phyloP scores from a whole-genome alignment of 1,140 invertebrate genomes.

The Aphis gossypii region DNA sequence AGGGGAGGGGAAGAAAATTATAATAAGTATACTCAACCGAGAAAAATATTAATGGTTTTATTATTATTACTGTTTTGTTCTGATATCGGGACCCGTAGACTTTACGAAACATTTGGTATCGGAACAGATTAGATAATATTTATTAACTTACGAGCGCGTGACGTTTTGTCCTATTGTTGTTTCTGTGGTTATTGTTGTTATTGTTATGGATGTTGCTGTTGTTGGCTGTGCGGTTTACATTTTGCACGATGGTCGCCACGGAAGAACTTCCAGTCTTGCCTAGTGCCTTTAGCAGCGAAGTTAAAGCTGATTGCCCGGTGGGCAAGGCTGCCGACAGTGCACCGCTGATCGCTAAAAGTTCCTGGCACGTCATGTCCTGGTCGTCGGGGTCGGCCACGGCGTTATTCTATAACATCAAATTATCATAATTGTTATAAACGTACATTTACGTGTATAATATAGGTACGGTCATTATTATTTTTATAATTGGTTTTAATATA shows the following conservation, averaged over 20 bases:
- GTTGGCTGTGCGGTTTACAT: neutral
- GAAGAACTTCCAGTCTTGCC: conserved; percentile 68
- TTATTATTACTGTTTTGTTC: neutral
- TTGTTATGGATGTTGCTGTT: neutral
- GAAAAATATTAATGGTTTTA: neutral
- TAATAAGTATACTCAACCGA: neutral
- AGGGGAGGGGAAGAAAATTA: neutral
- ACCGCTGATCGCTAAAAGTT: conserved; percentile 87
- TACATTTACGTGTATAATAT: neutral
- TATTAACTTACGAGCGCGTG: conserved; percentile 19
- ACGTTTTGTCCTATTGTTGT: neutral
- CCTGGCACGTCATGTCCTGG: conserved; percentile 86
- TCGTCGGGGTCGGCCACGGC: neutral
- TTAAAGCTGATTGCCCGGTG: conserved; percentile 82
- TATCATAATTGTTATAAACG: neutral
- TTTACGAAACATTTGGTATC: neutral
- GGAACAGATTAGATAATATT: neutral
- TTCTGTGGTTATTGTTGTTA: neutral
- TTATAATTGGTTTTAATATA: neutral
- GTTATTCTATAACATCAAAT: neutral
- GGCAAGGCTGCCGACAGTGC: conserved; percentile 89
- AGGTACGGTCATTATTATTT: neutral
- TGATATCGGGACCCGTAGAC: neutral
- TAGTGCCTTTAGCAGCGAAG: conserved; percentile 81
- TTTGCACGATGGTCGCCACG: conserved; percentile 40